Base-by-base conservation (phyloP, 2,797 vertebrate genomes). In the Moxostoma hubbsi region DNA sequence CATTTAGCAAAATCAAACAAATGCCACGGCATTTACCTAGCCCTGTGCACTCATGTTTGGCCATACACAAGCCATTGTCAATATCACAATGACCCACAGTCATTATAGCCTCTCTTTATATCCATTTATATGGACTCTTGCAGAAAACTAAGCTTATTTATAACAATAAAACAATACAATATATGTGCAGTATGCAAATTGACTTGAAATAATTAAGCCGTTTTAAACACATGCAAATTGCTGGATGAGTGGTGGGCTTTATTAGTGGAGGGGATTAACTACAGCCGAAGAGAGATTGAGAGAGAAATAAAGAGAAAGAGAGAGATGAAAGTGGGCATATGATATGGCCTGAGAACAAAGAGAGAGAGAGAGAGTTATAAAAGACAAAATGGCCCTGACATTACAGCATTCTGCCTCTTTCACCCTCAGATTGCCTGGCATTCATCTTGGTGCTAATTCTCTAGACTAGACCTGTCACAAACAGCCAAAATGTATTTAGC, bases 141-240 rank as follows among this genome's bases (percentile, higher is more conserved):
- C 68, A 11, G 4, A 47, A n/a, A 50, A n/a, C 16, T 36, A 9
- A 54, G 50, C 36, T 46, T 47, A 46, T 65, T 75, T 55, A 64
- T 45, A 65, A 24, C 51, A 45, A 12, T 12, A 54, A 53, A 64
- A 75, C 9, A 18, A 43, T 46, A 9, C 8, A 43, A 6, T 65
- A 53, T 43, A 64, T 53, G 61, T 16, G 43, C 53, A 62, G 89
- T 91, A 93, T 92, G 91, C 89, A 92, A 92, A 93, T 92, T 88
- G 88, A 77, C 79, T 79, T 87, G 90, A 93, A 92, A 93, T 92
- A 91, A 94, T 93, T 91, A 91, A 92, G 89, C 87, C 89, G 90
- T 92, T 93, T 92, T 90, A 89, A 87, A 90, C 84, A 92, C 85
- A 93, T 93, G 92, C 90, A 91, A 93, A 94, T 92, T 89, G 77